phyloP scores from a whole-genome alignment of 2,888 invertebrate genomes.

The Tipula unca region DNA sequence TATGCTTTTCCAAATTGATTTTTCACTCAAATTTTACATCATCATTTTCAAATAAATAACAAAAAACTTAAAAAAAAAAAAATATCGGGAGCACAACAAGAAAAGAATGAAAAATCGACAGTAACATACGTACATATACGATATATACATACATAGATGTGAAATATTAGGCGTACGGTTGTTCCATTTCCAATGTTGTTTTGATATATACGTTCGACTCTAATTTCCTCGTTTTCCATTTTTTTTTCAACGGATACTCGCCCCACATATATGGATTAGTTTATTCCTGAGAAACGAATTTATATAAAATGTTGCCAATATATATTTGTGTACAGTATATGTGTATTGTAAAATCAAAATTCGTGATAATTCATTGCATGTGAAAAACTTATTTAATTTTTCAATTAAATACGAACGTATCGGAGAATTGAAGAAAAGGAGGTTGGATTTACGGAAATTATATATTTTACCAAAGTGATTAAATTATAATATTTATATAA shows the following conservation, averaged over 20 bases:
- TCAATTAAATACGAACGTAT: background rate
- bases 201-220: background rate
- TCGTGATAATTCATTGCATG: background rate
- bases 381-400: background rate
- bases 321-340: background rate
- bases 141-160: background rate
- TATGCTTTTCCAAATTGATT: background rate
- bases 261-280: background rate
- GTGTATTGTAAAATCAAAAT: background rate
- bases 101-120: background rate
- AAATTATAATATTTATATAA: background rate
- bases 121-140: background rate
- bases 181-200: background rate
- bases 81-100: background rate
- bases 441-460: background rate
- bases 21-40: constrained; percentile 14
- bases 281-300: background rate
- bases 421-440: background rate
- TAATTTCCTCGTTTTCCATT: background rate
- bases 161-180: background rate
- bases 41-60: background rate
- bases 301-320: background rate
- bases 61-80: too few species aligned
- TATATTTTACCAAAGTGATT: background rate
- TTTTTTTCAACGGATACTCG: background rate